These are phyloP conservation scores for Temnothorax curvispinosus DNA, from an alignment of 1,140 invertebrate species.

Conservation along the genomic window DNA sequence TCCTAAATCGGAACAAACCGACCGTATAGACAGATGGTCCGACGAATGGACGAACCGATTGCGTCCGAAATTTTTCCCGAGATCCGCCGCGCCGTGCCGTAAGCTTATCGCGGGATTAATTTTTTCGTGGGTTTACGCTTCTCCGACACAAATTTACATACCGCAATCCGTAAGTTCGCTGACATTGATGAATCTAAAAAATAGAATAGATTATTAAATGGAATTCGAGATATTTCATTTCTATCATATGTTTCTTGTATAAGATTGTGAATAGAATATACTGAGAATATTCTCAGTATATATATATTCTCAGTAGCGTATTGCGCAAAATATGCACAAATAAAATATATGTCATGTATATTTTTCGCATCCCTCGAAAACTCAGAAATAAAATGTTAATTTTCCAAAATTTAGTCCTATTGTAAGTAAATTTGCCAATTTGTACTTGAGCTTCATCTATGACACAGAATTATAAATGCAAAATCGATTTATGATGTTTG, in stretches of 20 bases:
- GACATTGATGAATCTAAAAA: background rate
- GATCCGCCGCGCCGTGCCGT: background rate
- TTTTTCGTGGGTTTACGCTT: background rate
- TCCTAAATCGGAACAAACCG: slow-evolving; percentile 55
- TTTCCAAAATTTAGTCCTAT: background rate
- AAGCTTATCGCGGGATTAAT: slow-evolving; percentile 10
- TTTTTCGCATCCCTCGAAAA: background rate
- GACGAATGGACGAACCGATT: slow-evolving; percentile 19
- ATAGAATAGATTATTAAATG: background rate
- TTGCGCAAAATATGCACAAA: background rate
- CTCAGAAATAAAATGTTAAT: background rate
- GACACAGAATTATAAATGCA: background rate
- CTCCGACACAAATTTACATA: background rate
- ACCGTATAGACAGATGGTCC: background rate
- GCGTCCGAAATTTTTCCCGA: slow-evolving; percentile 27
- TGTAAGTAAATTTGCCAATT: background rate
- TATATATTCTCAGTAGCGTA: no score
- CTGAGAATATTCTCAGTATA: background rate
- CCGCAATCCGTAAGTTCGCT: background rate
- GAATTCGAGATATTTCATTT: background rate
- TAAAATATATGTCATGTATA: no score
- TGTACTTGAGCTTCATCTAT: background rate
- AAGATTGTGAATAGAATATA: background rate
- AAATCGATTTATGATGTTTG: background rate
- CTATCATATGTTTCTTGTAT: background rate